Evolutionary conservation across 2,888 invertebrate species (phyloP).

Genomic region (Quadriops clusia): DNA sequence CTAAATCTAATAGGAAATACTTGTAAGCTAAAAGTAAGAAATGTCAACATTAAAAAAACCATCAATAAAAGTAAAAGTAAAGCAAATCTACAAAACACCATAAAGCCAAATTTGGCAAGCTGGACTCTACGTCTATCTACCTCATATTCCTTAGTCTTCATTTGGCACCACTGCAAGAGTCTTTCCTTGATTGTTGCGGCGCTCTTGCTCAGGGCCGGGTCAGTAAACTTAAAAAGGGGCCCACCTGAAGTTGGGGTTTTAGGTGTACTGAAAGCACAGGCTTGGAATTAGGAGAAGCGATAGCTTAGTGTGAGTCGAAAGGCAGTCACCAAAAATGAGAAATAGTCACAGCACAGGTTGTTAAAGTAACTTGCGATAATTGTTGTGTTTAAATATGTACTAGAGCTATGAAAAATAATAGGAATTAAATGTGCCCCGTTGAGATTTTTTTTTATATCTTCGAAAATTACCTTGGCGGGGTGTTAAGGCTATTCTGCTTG

Average conservation of each 20-base stretch:
- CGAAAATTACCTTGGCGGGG: slow-evolving; percentile 59
- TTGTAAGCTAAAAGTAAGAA: too few species aligned
- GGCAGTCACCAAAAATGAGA: slow-evolving; percentile 2
- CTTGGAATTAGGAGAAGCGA: slow-evolving; percentile 9
- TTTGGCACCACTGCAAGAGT: slow-evolving; percentile 92
- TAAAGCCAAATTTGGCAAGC: slow-evolving; percentile 9
- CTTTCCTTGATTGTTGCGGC: slow-evolving; percentile 94
- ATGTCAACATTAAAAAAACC: slow-evolving; percentile 2
- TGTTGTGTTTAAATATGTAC: neutral
- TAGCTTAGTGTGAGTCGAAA: slow-evolving; percentile 5
- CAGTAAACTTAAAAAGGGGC: slow-evolving; percentile 83
- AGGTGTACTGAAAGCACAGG: slow-evolving; percentile 49
- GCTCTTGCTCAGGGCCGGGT: slow-evolving; percentile 79
- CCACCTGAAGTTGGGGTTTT: slow-evolving; percentile 54
- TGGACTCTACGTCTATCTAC: slow-evolving; percentile 41
- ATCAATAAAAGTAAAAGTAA: slow-evolving; percentile 7
- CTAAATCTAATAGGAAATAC: slow-evolving; percentile 3
- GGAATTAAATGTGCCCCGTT: neutral
- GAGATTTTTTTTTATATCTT: neutral
- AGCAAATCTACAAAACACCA: neutral
- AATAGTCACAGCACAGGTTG: neutral
- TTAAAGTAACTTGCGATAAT: neutral
- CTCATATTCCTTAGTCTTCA: slow-evolving; percentile 95
- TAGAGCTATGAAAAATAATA: slow-evolving; percentile 2
- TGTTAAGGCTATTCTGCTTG: slow-evolving; percentile 64